phyloP scores from a whole-genome alignment of 2,113 vertebrate species.

The Ceyx melanurus region DNA sequence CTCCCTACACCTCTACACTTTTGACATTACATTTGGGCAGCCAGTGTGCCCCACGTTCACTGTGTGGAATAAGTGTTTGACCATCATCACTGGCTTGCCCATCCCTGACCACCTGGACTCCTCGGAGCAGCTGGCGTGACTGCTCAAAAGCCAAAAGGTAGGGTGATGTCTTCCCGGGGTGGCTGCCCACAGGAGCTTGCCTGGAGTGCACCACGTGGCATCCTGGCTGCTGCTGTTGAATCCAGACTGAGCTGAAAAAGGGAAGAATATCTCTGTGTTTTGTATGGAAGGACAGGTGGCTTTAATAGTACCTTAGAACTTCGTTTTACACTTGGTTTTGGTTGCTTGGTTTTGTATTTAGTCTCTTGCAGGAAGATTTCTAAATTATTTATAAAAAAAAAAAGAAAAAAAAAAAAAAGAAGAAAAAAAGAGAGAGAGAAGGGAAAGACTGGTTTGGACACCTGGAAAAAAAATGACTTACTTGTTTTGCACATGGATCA shows the following conservation, averaged over 20 bases:
- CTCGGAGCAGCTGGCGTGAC: conserved; percentile 84
- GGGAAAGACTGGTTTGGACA: conserved; percentile 6
- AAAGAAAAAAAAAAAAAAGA: not conserved
- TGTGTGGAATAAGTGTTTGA: conserved; percentile 97
- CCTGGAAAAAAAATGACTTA: conserved; percentile 58
- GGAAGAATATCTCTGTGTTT: conserved; percentile 22
- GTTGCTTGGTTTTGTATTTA: conserved; percentile 66
- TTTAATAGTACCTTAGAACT: conserved; percentile 69
- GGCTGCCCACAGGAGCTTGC: not conserved
- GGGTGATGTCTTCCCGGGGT: not conserved
- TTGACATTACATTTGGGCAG: conserved; percentile 90
- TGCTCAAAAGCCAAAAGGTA: conserved; percentile 20
- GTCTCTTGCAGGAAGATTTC: conserved; percentile 73
- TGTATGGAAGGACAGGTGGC: conserved; percentile 59
- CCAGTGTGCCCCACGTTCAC: conserved; percentile 96
- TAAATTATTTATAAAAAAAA: conserved; percentile 84
- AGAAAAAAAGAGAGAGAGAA: not conserved
- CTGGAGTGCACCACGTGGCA: not conserved
- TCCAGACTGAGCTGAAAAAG: conserved; percentile 16
- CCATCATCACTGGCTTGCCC: conserved; percentile 94
- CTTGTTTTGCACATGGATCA: conserved; percentile 83
- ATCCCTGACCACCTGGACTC: conserved; percentile 96
- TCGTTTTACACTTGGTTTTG: conserved; percentile 40
- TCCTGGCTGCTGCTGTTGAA: not conserved
- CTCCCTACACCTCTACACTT: conserved; percentile 93